phyloP scores from a whole-genome alignment of 2,113 vertebrate species.

The Saguinus imperator region DNA sequence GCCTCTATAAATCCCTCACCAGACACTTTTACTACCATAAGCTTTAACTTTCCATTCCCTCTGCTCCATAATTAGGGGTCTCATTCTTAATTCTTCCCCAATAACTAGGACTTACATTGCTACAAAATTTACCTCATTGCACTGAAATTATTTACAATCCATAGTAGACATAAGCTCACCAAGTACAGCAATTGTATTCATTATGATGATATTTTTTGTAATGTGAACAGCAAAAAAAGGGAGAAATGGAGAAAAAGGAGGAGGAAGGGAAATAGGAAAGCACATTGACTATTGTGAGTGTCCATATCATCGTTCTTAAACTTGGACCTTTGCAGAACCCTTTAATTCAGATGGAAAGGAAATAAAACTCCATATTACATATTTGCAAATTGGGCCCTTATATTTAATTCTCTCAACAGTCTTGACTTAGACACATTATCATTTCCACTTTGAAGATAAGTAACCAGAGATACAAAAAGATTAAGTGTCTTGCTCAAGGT shows the following conservation, averaged over 20 bases:
- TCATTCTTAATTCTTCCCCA: not conserved
- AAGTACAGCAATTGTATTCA: not conserved
- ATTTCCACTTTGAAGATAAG: not conserved
- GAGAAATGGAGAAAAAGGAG: not conserved
- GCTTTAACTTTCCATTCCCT: not conserved
- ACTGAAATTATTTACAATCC: not conserved
- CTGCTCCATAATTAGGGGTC: not conserved
- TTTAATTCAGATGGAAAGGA: not conserved
- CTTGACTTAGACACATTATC: not conserved
- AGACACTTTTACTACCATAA: not conserved
- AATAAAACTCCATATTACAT: not conserved
- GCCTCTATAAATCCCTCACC: not conserved
- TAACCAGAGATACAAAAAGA: not conserved
- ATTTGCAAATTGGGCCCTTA: not conserved
- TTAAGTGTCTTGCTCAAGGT: not conserved
- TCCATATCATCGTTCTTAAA: not conserved
- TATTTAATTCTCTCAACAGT: not conserved
- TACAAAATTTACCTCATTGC: not conserved
- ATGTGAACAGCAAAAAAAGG: not conserved
- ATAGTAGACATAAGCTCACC: not conserved
- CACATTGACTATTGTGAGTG: not conserved
- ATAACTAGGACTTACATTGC: not conserved
- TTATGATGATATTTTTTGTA: not conserved
- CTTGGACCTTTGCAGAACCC: rapidly evolving
- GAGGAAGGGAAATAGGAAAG: not conserved